Base-by-base conservation (phyloP, 2,113 vertebrate genomes). In the Glareola pratincola region DNA sequence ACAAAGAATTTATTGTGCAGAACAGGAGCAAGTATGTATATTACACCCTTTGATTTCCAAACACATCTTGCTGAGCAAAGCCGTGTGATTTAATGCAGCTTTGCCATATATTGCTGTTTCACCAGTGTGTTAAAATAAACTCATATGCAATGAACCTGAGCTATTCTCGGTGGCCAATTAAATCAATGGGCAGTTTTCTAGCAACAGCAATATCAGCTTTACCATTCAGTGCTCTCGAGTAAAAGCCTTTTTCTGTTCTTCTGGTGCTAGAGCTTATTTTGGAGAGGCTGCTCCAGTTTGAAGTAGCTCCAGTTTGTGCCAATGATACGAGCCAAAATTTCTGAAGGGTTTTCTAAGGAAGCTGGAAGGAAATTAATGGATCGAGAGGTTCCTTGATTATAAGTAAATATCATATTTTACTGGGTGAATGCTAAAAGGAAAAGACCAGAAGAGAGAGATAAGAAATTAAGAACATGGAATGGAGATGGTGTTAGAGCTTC, bases 1-100 rank as follows among this genome's bases (percentile, higher is more conserved):
- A 43, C 39, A 93, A 95, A 97, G 96, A 96, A 93, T 96, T 96
- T 91, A 97, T 72, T 75, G 48, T 45, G 36, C 79, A 64, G 85
- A 97, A 94, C 74, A 69, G 89, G 37, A 95, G 79, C 85, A 96
- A 95, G 91, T 78, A 69, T 21, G 11, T 77, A 4, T 82, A 86
- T 88, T 72, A 71, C 34, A 96, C 41, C 54, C 66, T 93, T 87
- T 71, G 67, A 91, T 94, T 96, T 90, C 79, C 79, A 81, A 94
- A 53, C 5, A 13, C 34, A 21, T 62, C 48, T 66, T 62, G 56
- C 76, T 72, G 87, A 93, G n/a, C 85, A 92, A 88, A 86, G 59
- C 50, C 22, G 5, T 7, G 6, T 62, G 69, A 48, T 68, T 78
- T 66, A 50, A 80, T n/a, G 12, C 5, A 76, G 23, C 73, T 87